These are phyloP conservation scores for Intellagama lesueurii DNA, from an alignment of 2,797 vertebrate species.

Conservation along the genomic window DNA sequence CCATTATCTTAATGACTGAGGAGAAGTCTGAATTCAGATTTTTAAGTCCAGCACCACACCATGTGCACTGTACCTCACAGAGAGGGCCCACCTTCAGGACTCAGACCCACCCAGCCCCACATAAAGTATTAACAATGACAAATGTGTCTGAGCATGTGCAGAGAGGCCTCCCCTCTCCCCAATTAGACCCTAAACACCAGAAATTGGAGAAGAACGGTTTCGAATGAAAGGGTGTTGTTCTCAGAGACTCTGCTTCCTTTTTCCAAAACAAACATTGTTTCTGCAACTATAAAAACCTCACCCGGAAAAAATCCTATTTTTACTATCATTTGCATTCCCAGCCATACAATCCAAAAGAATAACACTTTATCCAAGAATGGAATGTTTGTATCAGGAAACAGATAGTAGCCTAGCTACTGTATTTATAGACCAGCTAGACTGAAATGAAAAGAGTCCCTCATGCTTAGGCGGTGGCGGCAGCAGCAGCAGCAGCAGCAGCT, in stretches of 20 bases:
- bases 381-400: background rate
- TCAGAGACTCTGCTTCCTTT: background rate
- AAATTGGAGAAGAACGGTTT: background rate
- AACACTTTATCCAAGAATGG: constrained; percentile 32
- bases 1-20: too few relatives aligned
- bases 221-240: background rate
- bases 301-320: constrained; percentile 33
- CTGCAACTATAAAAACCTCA: constrained; percentile 46
- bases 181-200: background rate
- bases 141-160: background rate
- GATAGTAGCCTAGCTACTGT: background rate
- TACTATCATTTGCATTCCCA: background rate
- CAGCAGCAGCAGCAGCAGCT: constrained; percentile 48
- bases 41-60: too few relatives aligned
- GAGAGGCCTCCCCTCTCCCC: background rate
- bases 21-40: too few relatives aligned
- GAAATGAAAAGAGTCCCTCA: constrained; percentile 49
- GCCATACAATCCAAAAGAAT: background rate
- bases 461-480: background rate
- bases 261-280: background rate
- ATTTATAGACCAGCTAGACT: constrained; percentile 1
- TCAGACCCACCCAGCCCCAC: background rate
- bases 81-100: too few relatives aligned
- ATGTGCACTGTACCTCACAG: too few relatives aligned
- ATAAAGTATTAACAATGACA: background rate